These are phyloP conservation scores for Thalassoma bifasciatum DNA, from an alignment of 2,113 vertebrate genomes.

Conservation along the genomic window DNA sequence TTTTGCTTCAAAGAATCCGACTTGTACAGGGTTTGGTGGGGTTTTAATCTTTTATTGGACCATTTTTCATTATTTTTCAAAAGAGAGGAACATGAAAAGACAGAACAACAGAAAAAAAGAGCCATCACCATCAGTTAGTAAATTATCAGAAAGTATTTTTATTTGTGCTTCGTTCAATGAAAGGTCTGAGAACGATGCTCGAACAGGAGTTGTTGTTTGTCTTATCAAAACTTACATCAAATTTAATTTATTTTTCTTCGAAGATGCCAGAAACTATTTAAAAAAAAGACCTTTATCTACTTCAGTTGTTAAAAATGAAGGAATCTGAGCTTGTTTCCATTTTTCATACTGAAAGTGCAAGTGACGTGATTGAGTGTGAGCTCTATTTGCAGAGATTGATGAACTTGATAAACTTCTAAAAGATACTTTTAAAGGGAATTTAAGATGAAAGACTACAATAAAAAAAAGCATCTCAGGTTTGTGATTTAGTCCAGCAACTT, in stretches of 20 bases:
- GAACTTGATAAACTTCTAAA: background rate
- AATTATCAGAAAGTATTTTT: background rate
- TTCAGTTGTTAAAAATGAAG: background rate
- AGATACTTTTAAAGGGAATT: background rate
- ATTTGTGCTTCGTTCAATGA: background rate
- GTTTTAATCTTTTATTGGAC: background rate
- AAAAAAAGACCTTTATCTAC: background rate
- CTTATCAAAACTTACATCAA: background rate
- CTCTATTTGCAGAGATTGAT: slow-evolving; percentile 34
- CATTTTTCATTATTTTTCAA: background rate
- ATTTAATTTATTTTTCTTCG: background rate
- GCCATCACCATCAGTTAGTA: background rate
- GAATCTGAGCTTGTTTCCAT: background rate
- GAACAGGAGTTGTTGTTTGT: background rate
- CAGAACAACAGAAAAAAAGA: background rate
- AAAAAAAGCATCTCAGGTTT: background rate
- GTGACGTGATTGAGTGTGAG: slow-evolving; percentile 12
- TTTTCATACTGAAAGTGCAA: slow-evolving; percentile 20
- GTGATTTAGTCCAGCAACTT: background rate
- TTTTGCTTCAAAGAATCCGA: slow-evolving; percentile 4
- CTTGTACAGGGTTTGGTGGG: background rate
- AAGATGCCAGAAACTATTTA: background rate
- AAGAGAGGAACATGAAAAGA: background rate
- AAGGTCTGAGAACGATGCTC: background rate
- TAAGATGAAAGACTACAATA: background rate